Conservation (phyloP, 1,140 invertebrate species). For the Brevipalpus yothersi region DNA sequence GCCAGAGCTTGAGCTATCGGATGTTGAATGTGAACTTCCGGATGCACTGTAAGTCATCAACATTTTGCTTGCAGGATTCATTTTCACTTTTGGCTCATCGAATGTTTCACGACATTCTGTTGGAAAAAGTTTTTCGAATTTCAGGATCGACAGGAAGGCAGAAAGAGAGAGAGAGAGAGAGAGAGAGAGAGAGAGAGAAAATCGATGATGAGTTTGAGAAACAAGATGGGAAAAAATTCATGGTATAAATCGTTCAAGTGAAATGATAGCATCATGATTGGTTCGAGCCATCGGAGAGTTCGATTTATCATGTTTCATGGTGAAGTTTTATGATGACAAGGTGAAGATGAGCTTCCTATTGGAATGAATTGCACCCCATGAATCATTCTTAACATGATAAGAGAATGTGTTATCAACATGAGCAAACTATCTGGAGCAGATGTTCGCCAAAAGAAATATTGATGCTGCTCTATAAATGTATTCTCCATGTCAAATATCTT, state of each 20-base stretch:
- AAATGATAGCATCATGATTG: not conserved
- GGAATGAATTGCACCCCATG: too few relatives aligned
- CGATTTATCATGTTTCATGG: too few relatives aligned
- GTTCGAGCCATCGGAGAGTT: too few relatives aligned
- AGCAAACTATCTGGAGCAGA: too few relatives aligned
- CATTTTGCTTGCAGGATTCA: not conserved
- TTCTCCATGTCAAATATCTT: too few relatives aligned
- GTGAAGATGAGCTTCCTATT: too few relatives aligned
- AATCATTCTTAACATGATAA: too few relatives aligned
- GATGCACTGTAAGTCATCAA: not conserved
- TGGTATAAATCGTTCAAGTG: not conserved
- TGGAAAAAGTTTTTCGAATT: not conserved
- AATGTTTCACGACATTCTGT: not conserved
- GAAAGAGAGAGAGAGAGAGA: not conserved
- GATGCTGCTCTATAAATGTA: too few relatives aligned
- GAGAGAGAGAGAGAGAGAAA: not conserved
- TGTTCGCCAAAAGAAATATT: too few relatives aligned
- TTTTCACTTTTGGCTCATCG: not conserved
- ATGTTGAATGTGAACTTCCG: not conserved
- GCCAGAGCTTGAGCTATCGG: not conserved
- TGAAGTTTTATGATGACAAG: too few relatives aligned
- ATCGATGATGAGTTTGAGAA: not conserved
- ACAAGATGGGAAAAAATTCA: not conserved
- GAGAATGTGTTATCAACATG: too few relatives aligned
- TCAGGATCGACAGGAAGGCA: not conserved